These are phyloP conservation scores for Camelus dromedarius DNA, from an alignment of 2,113 vertebrate species.

Conservation along the genomic window DNA sequence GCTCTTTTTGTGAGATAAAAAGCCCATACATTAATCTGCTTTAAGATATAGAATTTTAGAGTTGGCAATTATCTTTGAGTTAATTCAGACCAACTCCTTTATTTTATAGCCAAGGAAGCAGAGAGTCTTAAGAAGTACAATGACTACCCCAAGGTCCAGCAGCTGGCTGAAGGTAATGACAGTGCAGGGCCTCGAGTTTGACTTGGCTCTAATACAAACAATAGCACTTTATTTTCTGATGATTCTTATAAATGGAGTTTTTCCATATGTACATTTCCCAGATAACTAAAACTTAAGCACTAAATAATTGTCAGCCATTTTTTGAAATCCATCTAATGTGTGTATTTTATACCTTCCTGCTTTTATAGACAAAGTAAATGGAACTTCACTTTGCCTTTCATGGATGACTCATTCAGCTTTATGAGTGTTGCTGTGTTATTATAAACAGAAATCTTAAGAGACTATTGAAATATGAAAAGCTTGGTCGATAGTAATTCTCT, in stretches of 20 bases:
- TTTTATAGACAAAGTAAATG: background rate
- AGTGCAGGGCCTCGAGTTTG: background rate
- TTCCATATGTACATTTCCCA: background rate
- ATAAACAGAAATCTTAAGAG: background rate
- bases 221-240: background rate
- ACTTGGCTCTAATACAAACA: background rate
- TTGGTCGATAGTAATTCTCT: background rate
- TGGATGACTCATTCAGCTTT: background rate
- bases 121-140: background rate
- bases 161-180: background rate
- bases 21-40: background rate
- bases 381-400: slow-evolving; percentile 2
- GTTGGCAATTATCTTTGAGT: background rate
- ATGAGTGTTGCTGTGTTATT: background rate
- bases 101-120: background rate
- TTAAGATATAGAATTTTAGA: background rate
- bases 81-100: background rate
- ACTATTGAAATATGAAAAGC: background rate
- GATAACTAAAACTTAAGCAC: slow-evolving; percentile 27
- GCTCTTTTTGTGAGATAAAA: background rate
- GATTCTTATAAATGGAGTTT: background rate
- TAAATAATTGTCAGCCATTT: background rate
- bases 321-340: background rate
- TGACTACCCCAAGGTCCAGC: background rate
- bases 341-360: background rate